A percentile compares a stretch with the other conserved stretches of the same genome.
Evolutionary conservation across 2,888 invertebrate genomes (phyloP).

Genomic region (Vanessa cardui): DNA sequence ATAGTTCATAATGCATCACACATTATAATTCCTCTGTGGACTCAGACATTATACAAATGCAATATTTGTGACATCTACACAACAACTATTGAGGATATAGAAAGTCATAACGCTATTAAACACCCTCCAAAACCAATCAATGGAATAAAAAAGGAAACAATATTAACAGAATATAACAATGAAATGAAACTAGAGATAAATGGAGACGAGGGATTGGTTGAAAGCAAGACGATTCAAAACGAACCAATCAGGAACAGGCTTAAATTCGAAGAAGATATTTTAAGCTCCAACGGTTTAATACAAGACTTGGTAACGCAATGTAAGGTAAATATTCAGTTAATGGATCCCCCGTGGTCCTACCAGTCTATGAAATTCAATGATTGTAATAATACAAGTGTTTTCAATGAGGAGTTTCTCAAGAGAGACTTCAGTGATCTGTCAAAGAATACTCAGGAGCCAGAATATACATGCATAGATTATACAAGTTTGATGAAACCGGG

Average conservation of each 20-base stretch:
- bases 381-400: neutral
- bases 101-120: slow-evolving; percentile 17
- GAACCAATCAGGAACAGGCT: slow-evolving; percentile 21
- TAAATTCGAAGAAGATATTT: slow-evolving; percentile 29
- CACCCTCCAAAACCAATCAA: slow-evolving; percentile 14
- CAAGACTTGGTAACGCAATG: slow-evolving; percentile 18
- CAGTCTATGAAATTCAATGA: neutral
- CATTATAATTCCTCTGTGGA: slow-evolving; percentile 42
- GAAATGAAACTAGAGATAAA: neutral
- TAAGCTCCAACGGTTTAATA: neutral
- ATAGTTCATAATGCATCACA: slow-evolving; percentile 41
- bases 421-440: slow-evolving; percentile 4
- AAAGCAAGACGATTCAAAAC: neutral
- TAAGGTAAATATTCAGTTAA: slow-evolving; percentile 14
- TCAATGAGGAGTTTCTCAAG: too few relatives aligned
- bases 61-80: slow-evolving; percentile 24
- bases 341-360: slow-evolving; percentile 11
- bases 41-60: slow-evolving; percentile 30
- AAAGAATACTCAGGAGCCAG: neutral
- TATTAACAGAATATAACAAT: neutral
- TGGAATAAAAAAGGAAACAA: neutral
- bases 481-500: slow-evolving; percentile 24
- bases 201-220: neutral
- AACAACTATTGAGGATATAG: slow-evolving; percentile 21
- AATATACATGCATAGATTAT: slow-evolving; percentile 23